Percentiles rank a stretch among this genome's conserved stretches.
phyloP scores from a whole-genome alignment of 2,113 vertebrate genomes.

The Scytalopus superciliaris region DNA sequence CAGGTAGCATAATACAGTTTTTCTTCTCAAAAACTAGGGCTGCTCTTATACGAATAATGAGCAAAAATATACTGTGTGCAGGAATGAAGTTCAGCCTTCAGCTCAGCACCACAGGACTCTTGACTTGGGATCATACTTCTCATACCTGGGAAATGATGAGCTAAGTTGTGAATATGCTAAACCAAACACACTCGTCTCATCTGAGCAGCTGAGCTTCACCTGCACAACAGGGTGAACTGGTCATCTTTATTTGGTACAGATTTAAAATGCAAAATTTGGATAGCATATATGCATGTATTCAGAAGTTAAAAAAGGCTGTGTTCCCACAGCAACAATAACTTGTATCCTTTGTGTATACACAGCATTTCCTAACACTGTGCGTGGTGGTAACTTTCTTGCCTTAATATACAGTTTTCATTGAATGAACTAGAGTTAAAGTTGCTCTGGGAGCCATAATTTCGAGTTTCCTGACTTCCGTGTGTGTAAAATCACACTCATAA shows the following conservation, averaged over 20 bases:
- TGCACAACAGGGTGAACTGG: background rate
- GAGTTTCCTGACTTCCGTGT: slow-evolving; percentile 23
- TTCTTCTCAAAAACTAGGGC: background rate
- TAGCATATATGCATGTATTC: background rate
- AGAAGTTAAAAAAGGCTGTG: background rate
- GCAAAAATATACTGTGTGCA: background rate
- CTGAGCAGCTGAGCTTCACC: background rate
- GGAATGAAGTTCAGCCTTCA: background rate
- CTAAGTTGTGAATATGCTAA: background rate
- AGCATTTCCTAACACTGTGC: background rate
- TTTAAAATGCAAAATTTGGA: slow-evolving; percentile 5
- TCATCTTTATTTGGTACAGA: background rate
- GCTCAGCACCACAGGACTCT: background rate
- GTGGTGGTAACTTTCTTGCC: slow-evolving; percentile 22
- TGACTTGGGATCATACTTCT: background rate
- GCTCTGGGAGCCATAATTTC: slow-evolving; percentile 56
- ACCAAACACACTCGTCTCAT: background rate
- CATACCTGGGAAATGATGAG: background rate
- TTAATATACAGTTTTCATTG: slow-evolving; percentile 36
- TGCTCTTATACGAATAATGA: background rate
- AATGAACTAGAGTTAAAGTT: slow-evolving; percentile 47
- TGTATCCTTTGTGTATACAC: background rate
- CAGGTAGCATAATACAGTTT: background rate
- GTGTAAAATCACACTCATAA: slow-evolving; percentile 41
- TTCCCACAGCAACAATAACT: slow-evolving; percentile 27